Evolutionary conservation across 2,888 invertebrate genomes (phyloP).

Genomic region (Diaprepes abbreviatus): DNA sequence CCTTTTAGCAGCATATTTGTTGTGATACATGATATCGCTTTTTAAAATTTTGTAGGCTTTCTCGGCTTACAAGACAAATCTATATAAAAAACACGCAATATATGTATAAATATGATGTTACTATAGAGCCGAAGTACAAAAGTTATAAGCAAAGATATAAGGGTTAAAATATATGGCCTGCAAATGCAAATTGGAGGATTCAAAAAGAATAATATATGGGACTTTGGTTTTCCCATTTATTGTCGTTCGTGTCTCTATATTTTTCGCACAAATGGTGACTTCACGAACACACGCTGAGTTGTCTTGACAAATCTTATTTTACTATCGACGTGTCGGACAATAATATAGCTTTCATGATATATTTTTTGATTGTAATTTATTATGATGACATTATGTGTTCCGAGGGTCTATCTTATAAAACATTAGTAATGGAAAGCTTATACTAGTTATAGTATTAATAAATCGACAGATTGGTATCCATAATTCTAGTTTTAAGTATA

Average conservation of each 20-base stretch:
- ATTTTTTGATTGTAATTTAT: no score
- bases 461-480: no score
- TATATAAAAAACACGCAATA: constrained; percentile 14
- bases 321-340: neutral
- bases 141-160: neutral
- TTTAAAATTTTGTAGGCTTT: neutral
- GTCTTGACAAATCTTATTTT: constrained; percentile 19
- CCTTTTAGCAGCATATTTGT: no score
- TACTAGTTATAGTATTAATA: no score
- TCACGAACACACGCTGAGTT: neutral
- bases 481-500: no score
- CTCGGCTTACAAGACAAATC: constrained; percentile 23
- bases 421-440: no score
- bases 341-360: no score
- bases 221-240: constrained; percentile 20
- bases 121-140: neutral
- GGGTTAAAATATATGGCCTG: constrained; percentile 60
- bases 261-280: constrained; percentile 23
- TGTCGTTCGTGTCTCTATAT: constrained; percentile 15
- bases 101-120: neutral
- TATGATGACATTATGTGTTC: no score
- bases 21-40: no score
- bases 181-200: constrained; percentile 62
- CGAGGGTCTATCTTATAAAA: no score
- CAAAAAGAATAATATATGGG: constrained; percentile 37